Evolutionary conservation across 2,888 invertebrate species (phyloP), one percentile per base, ranked within the genome.

Genomic region (Sinohyriopsis cumingii): DNA sequence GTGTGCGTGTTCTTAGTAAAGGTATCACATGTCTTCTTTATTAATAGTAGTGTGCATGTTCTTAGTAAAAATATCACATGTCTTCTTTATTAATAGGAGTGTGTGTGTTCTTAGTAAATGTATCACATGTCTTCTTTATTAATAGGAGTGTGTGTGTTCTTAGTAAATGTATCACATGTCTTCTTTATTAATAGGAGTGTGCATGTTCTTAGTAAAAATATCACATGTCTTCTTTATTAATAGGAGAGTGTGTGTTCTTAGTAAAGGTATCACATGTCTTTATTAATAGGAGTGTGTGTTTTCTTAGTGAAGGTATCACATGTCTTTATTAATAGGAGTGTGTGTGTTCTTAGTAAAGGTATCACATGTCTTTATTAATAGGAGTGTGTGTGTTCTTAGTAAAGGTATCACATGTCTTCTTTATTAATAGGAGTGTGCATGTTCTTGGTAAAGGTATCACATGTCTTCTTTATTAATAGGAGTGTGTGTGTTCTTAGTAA

Each of bases 81-180:
- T n/a, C n/a, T n/a, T n/a, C n/a, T n/a, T n/a, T n/a, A n/a, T n/a
- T n/a, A n/a, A n/a, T 89, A 20, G 85, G 85, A 65, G 83, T 89
- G 57, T 87, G 87, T 74, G 80, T 85, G 25, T 84, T 85, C 70
- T 82, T 89, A 59, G 81, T 88, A 63, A 89, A 89, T 84, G 89
- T 89, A 74, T n/a, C n/a, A n/a, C n/a, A n/a, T n/a, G n/a, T n/a
- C n/a, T n/a, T n/a, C n/a, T n/a, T n/a, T n/a, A n/a, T n/a, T n/a
- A n/a, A n/a, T 89, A 20, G 85, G 85, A 65, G 83, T 89, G 57
- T 87, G 87, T 74, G 80, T 85, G 25, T 84, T 85, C 70, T 82
- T 89, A 59, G 81, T 88, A 63, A 89, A 89, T 84, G 89, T 89
- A 74, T n/a, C n/a, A n/a, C n/a, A n/a, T n/a, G n/a, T n/a, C n/a